phyloP scores from a whole-genome alignment of 2,113 vertebrate genomes.

The Numida meleagris region DNA sequence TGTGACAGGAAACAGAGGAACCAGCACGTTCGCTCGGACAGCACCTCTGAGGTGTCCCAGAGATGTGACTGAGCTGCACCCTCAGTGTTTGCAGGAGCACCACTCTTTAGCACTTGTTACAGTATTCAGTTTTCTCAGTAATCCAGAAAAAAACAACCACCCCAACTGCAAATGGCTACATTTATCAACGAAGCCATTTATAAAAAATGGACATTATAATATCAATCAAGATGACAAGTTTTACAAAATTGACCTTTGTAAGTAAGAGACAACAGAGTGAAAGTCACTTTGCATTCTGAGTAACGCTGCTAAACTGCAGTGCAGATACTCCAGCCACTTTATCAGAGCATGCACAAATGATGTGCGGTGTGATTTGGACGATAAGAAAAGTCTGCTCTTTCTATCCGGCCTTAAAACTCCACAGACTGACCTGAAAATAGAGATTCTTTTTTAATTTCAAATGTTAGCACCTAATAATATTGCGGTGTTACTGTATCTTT shows the following conservation, averaged over 20 bases:
- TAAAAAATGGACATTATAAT: conserved; percentile 42
- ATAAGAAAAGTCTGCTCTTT: not conserved
- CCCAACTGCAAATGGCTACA: conserved; percentile 3
- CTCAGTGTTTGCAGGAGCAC: not conserved
- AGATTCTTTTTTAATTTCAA: not conserved
- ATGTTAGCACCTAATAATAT: not conserved
- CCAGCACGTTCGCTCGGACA: not conserved
- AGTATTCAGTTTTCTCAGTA: conserved; percentile 31
- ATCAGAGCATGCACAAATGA: not conserved
- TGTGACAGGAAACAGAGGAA: not conserved
- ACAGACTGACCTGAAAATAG: not conserved
- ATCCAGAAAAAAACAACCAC: conserved; percentile 15
- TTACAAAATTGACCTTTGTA: conserved; percentile 44
- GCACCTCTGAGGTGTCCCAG: not conserved
- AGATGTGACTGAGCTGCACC: not conserved
- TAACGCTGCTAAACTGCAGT: not conserved
- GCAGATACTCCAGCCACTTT: not conserved
- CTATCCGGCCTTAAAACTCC: not conserved
- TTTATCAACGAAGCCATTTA: conserved; percentile 62
- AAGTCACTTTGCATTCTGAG: conserved; percentile 16
- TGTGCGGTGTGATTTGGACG: not conserved
- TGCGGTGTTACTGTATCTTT: not conserved
- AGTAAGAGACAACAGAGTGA: not conserved
- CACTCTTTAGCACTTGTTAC: not conserved
- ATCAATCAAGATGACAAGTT: conserved; percentile 74